These are phyloP conservation scores for Trissoscelio sp. DNA, from an alignment of 2,888 invertebrate species.

Conservation along the genomic window DNA sequence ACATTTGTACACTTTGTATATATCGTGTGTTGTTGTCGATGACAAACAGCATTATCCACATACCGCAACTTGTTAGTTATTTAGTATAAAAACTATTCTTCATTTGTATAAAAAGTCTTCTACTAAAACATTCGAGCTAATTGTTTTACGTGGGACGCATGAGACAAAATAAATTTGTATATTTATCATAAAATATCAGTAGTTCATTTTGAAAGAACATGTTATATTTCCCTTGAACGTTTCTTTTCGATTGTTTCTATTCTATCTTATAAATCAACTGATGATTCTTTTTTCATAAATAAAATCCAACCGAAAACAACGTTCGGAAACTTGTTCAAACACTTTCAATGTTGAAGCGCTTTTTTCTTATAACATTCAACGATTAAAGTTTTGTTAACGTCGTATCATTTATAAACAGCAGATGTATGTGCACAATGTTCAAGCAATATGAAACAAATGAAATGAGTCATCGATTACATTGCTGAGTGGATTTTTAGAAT, in stretches of 20 bases:
- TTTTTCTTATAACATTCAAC: no score
- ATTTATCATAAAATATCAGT: constrained; percentile 24
- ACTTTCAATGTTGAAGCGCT: not conserved
- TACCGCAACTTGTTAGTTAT: constrained; percentile 18
- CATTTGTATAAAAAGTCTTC: constrained; percentile 24
- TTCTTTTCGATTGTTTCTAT: not conserved
- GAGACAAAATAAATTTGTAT: constrained; percentile 9
- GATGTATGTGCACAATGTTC: not conserved
- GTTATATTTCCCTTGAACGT: not conserved
- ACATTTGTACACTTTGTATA: constrained; percentile 35
- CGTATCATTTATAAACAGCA: no score
- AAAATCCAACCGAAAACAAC: not conserved
- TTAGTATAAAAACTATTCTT: constrained; percentile 41
- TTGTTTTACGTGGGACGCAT: constrained; percentile 1
- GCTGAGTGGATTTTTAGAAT: not conserved
- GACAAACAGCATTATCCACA: constrained; percentile 20
- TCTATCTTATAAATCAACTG: not conserved
- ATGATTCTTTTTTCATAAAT: not conserved
- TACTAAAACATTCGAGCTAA: constrained; percentile 13
- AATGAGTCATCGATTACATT: not conserved
- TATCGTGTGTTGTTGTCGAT: constrained; percentile 2
- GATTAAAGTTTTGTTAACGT: no score
- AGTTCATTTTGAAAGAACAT: not conserved
- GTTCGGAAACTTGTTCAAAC: not conserved
- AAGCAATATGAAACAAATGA: not conserved